Evolutionary conservation across 2,888 invertebrate species (phyloP), one percentile per base, ranked within the genome.

Genomic region (Sphaerophoria rueppellii): DNA sequence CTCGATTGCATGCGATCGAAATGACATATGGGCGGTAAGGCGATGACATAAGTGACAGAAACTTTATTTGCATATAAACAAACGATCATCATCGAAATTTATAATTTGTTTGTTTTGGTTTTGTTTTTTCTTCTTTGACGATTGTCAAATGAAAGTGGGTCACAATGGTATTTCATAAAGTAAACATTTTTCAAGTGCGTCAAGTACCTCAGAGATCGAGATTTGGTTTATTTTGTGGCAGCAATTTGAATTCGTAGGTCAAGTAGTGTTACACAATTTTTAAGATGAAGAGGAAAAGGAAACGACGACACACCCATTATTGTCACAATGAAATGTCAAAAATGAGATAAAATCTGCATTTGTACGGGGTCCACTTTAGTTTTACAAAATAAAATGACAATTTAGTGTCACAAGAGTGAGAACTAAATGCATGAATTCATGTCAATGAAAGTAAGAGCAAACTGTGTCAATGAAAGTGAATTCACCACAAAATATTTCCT

Each of bases 41-140:
- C 11, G 55, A 69, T 71, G 60, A 65, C 67, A 75, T 69, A 72
- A 83, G 69, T 35, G 61, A 69, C 83, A 83, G 57, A 79, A 76
- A 65, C 35, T 60, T 60, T 65, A 83, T 83, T 83, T 83, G 79
- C 83, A 79, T 83, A 48, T 48, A 72, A 82, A 46, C 54, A 67
- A 71, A 40, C 9, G 43, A 43, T 72, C 71, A 76, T 72, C 67
- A 57, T 37, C 40, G 43, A 72, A 67, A 61, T 72, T 70, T 81
- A 54, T 80, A 50, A 58, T 37, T 1, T 60, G 16, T 37, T 50
- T 12, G 37, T 65, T 63, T 11, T 65, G 2, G 50, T 50, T 43
- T 3, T 63, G 14, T 16, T 50, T 50, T 14, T 37, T 48, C 48
- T 54, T 55, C 54, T 63, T 58, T 61, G 34, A 60, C 60, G 35